phyloP scores from a whole-genome alignment of 2,888 invertebrate genomes.

The Entomobrya proxima region DNA sequence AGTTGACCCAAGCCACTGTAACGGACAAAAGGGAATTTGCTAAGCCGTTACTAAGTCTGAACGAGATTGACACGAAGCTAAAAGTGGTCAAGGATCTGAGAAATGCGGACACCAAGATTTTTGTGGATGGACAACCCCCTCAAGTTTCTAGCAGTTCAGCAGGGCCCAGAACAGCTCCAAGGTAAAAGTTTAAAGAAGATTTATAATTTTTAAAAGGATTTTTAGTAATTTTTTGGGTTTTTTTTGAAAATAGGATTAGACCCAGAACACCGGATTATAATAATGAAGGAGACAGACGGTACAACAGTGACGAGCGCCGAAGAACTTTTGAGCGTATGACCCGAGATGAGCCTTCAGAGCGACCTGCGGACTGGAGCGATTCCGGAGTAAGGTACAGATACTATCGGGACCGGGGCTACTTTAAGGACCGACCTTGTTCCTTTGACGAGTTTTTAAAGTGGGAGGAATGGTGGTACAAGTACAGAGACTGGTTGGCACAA shows the following conservation, averaged over 20 bases:
- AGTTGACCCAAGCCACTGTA: too few species aligned
- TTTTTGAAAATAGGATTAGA: too few species aligned
- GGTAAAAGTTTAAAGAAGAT: too few species aligned
- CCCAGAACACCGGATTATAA: too few species aligned
- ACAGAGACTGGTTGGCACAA: slow-evolving; percentile 93
- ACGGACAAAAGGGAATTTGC: slow-evolving; percentile 89
- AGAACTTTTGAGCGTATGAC: slow-evolving; percentile 72
- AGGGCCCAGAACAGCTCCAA: too few species aligned
- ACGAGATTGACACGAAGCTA: slow-evolving; percentile 74
- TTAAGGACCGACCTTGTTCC: slow-evolving; percentile 83
- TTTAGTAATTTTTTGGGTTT: too few species aligned
- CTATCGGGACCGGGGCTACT: slow-evolving; percentile 91
- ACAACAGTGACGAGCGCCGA: slow-evolving; percentile 67
- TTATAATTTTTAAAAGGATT: too few species aligned
- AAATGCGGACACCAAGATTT: too few species aligned
- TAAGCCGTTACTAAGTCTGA: slow-evolving; percentile 71
- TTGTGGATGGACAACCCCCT: too few species aligned
- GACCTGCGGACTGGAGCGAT: slow-evolving; percentile 84
- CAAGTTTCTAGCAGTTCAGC: too few species aligned
- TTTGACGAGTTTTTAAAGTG: slow-evolving; percentile 92
- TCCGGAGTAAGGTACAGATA: slow-evolving; percentile 86
- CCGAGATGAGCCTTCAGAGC: slow-evolving; percentile 76
- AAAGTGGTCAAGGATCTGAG: too few species aligned
- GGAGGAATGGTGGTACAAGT: slow-evolving; percentile 97
- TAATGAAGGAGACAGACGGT: too few species aligned